Evolutionary conservation across 2,113 vertebrate genomes (phyloP).

Genomic region (Smithornis capensis): DNA sequence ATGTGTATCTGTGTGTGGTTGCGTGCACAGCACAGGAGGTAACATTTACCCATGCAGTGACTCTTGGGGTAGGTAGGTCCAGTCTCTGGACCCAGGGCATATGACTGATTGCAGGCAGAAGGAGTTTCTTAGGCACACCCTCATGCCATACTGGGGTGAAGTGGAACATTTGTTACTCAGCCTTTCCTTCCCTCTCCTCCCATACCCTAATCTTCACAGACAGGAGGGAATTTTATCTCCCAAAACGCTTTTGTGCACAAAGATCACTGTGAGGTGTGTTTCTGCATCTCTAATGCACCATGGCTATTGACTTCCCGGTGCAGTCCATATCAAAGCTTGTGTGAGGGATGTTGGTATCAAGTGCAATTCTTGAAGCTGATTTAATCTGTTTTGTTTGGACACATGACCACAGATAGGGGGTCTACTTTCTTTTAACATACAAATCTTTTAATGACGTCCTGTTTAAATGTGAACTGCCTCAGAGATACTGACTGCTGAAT

Average conservation of each 20-base stretch:
- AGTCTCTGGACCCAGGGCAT: not conserved
- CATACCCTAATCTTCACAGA: not conserved
- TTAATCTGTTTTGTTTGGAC: not conserved
- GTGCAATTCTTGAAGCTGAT: not conserved
- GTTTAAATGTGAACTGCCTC: not conserved
- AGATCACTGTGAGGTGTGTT: not conserved
- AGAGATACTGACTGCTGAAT: not conserved
- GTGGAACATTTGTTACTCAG: not conserved
- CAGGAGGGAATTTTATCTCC: not conserved
- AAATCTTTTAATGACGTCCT: not conserved
- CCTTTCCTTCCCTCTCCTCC: not conserved
- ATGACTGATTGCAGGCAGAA: not conserved
- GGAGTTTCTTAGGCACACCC: not conserved
- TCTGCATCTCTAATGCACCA: rapidly evolving
- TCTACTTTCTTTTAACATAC: not conserved
- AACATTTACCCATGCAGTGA: rapidly evolving
- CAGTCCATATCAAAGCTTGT: not conserved
- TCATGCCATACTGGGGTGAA: not conserved
- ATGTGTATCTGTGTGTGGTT: not conserved
- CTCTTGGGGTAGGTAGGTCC: not conserved
- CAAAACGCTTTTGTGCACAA: not conserved
- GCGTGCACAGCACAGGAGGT: rapidly evolving
- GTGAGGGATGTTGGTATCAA: not conserved
- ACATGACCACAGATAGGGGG: not conserved
- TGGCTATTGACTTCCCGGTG: not conserved